Conservation (phyloP, 2,888 invertebrate genomes). For the Strigamia transsilvanica region DNA sequence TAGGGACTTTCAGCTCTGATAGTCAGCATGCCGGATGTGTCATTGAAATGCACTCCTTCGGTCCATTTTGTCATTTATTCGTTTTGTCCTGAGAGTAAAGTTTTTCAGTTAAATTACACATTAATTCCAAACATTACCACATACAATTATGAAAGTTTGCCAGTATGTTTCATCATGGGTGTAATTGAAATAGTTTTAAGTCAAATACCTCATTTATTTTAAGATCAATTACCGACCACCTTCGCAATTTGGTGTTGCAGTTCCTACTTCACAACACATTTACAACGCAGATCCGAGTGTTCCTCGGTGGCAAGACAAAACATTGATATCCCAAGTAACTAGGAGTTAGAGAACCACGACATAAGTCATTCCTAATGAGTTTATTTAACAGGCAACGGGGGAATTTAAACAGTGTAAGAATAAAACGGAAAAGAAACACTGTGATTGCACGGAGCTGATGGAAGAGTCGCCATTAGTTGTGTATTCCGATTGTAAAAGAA, state of each 20-base stretch:
- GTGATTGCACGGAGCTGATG: slow-evolving; percentile 1
- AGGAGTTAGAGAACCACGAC: too few species aligned
- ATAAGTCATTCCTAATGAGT: background rate
- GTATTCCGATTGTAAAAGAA: slow-evolving; percentile 45
- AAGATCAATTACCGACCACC: slow-evolving; percentile 44
- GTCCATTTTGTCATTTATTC: slow-evolving; percentile 10
- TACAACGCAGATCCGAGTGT: slow-evolving; percentile 36
- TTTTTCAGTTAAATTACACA: slow-evolving; percentile 3
- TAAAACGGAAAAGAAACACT: background rate
- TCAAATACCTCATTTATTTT: background rate
- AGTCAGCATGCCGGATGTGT: background rate
- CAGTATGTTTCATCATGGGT: background rate
- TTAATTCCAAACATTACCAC: background rate
- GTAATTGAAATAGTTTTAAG: background rate
- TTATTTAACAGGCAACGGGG: slow-evolving; percentile 8
- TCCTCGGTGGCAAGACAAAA: slow-evolving; percentile 44
- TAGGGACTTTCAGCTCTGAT: background rate
- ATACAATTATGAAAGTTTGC: background rate
- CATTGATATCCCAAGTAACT: background rate
- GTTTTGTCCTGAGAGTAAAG: slow-evolving; percentile 14
- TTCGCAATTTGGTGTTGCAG: slow-evolving; percentile 21
- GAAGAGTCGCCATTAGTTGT: background rate
- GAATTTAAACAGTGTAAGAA: slow-evolving; percentile 13
- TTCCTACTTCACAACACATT: slow-evolving; percentile 16
- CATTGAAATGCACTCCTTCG: background rate